Evolutionary conservation across 2,113 vertebrate species (phyloP).

Genomic region (rat (Rattus norvegicus)): GRCr8 NC_086025.1:34664001-34664500

Average conservation of each 20-base stretch:
- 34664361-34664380: conserved; percentile 73
- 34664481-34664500: conserved; percentile 51
- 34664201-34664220: not conserved
- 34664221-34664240: not conserved
- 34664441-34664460: conserved; percentile 57
- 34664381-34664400: conserved; percentile 68
- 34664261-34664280: not conserved
- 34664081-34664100: not conserved
- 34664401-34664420: conserved; percentile 57
- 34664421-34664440: conserved; percentile 64
- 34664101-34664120: not conserved
- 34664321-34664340: conserved; percentile 68
- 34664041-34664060: not conserved
- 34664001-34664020: not conserved
- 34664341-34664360: conserved; percentile 19
- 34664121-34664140: not conserved
- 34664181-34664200: not conserved
- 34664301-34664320: conserved; percentile 62
- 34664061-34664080: not conserved
- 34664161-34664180: not conserved
- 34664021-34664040: not conserved
- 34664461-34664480: conserved; percentile 58
- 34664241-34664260: not conserved
- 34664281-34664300: not conserved
- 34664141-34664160: not conserved